These are phyloP conservation scores for Solenodon paradoxus DNA, from an alignment of 2,113 vertebrate genomes.

Conservation along the genomic window DNA sequence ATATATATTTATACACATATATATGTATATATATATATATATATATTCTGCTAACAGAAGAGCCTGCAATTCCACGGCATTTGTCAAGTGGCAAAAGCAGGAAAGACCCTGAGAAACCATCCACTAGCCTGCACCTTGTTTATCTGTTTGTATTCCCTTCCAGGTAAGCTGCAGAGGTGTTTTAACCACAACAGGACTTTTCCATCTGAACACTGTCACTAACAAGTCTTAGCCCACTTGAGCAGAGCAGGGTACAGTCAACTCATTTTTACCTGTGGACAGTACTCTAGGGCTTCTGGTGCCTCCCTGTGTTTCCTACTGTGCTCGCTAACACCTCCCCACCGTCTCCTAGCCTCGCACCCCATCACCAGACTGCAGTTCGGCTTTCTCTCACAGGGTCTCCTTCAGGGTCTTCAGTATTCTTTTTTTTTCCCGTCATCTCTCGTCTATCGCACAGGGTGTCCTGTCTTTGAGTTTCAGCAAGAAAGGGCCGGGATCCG, in stretches of 20 bases:
- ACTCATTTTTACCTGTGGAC: background rate
- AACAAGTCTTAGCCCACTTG: background rate
- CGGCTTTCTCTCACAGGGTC: background rate
- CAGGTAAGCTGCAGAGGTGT: background rate
- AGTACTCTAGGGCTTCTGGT: no score
- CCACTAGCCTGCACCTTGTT: background rate
- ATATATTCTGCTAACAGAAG: background rate
- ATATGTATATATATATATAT: no score
- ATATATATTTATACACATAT: no score
- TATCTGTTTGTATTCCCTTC: background rate
- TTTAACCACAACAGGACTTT: background rate
- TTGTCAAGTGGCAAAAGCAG: background rate
- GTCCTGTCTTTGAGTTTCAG: background rate
- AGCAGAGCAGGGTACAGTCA: background rate
- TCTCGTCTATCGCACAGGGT: background rate
- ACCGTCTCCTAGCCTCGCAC: background rate
- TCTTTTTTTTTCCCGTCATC: background rate
- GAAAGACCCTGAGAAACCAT: background rate
- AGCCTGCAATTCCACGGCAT: background rate
- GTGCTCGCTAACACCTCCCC: background rate
- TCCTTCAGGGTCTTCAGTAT: background rate
- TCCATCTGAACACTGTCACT: background rate
- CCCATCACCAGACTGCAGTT: background rate
- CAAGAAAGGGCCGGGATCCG: background rate
- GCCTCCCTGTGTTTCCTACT: background rate